These are phyloP conservation scores for Sula dactylatra DNA, from an alignment of 2,113 vertebrate genomes.

Conservation along the genomic window DNA sequence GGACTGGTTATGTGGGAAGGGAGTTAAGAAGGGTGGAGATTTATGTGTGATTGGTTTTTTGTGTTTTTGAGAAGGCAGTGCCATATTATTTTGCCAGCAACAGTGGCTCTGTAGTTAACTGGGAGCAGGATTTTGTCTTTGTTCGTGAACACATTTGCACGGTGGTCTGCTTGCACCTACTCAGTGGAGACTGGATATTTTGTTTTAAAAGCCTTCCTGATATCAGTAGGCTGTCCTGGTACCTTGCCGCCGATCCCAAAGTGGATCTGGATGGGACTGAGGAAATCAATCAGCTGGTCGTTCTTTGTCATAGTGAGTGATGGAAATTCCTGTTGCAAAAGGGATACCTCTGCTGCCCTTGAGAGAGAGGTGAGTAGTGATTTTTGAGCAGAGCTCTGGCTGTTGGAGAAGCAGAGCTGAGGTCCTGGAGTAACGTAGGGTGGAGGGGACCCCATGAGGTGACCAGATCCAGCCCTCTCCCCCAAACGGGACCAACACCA, in stretches of 20 bases:
- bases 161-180: slow-evolving; percentile 15
- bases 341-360: not conserved
- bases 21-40: not conserved
- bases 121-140: slow-evolving; percentile 21
- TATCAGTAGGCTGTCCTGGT: not conserved
- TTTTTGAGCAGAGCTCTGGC: not conserved
- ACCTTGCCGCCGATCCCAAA: not conserved
- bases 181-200: not conserved
- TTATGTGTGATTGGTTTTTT: not conserved
- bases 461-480: not conserved
- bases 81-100: not conserved
- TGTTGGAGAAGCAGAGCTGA: not conserved
- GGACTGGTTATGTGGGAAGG: not conserved
- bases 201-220: not conserved
- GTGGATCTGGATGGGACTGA: not conserved
- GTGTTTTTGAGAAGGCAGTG: not conserved
- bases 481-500: not conserved
- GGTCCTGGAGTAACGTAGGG: accelerated
- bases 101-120: slow-evolving; percentile 48
- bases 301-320: not conserved
- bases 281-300: not conserved
- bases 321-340: not conserved
- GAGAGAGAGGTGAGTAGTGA: not conserved
- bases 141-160: not conserved
- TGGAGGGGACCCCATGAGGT: not conserved